phyloP scores from a whole-genome alignment of 2,113 vertebrate species.

The Phoxinus phoxinus region DNA sequence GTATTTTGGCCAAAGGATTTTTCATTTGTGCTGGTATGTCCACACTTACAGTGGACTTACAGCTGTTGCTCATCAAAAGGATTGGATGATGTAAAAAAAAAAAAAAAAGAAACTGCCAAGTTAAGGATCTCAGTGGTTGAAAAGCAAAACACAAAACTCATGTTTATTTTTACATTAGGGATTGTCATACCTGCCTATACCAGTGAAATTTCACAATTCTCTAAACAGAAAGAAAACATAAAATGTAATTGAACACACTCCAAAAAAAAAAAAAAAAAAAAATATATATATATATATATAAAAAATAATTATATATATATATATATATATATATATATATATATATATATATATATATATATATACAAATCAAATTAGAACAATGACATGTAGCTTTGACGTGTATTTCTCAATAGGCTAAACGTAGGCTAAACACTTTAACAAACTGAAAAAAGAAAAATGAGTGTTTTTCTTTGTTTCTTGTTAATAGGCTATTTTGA shows the following conservation, averaged over 20 bases:
- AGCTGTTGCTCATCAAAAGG: background rate
- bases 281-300: background rate
- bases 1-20: constrained; percentile 25
- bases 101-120: background rate
- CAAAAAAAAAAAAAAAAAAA: background rate
- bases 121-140: background rate
- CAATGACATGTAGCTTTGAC: background rate
- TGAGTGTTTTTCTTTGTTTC: background rate
- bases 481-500: background rate
- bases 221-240: background rate
- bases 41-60: background rate
- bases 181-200: background rate
- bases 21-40: background rate
- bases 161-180: background rate
- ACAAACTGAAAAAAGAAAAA: background rate
- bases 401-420: background rate
- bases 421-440: no score
- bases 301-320: no score
- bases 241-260: background rate
- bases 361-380: background rate
- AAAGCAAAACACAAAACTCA: background rate
- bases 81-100: background rate
- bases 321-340: no score
- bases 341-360: background rate
- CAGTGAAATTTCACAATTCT: background rate